Conservation (phyloP, 2,888 invertebrate species). For the Mesopsocus fuscifrons region DNA sequence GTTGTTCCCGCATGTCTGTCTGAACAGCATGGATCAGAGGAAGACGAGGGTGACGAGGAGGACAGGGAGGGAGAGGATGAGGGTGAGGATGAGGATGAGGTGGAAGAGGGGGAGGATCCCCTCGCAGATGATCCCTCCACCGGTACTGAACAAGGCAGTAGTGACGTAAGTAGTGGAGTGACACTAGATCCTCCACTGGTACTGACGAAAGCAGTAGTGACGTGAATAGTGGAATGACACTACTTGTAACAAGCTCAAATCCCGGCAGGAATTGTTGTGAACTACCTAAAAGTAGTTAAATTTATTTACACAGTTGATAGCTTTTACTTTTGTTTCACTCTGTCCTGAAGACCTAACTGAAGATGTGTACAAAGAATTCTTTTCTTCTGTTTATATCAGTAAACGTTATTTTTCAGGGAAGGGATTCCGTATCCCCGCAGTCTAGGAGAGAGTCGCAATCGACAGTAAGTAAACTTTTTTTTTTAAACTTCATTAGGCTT, state of each 20-base stretch:
- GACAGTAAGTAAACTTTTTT: not conserved
- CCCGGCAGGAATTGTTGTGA: too few relatives aligned
- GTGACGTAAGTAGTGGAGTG: conserved; percentile 9
- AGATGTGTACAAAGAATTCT: too few relatives aligned
- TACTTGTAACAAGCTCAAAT: too few relatives aligned
- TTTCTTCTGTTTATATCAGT: too few relatives aligned
- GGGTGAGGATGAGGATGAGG: conserved; percentile 14
- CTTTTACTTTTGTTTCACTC: too few relatives aligned
- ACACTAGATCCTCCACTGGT: conserved; percentile 1
- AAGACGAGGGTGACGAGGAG: conserved; percentile 9
- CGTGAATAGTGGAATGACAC: too few relatives aligned
- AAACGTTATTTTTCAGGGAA: conserved; percentile 13
- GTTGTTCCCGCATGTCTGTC: too few relatives aligned
- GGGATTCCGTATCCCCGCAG: conserved; percentile 11
- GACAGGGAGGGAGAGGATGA: conserved; percentile 11
- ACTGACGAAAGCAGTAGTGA: too few relatives aligned
- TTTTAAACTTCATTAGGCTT: conserved; percentile 10
- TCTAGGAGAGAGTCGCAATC: not conserved
- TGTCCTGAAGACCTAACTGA: too few relatives aligned
- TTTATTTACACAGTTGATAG: too few relatives aligned
- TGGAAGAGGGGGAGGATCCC: conserved; percentile 21
- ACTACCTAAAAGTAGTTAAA: too few relatives aligned
- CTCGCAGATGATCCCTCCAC: conserved; percentile 19
- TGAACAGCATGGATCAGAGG: conserved; percentile 1
- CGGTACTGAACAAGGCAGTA: conserved; percentile 1